Evolutionary conservation across 2,113 vertebrate genomes (phyloP).

Genomic region (Miniopterus natalensis): DNA sequence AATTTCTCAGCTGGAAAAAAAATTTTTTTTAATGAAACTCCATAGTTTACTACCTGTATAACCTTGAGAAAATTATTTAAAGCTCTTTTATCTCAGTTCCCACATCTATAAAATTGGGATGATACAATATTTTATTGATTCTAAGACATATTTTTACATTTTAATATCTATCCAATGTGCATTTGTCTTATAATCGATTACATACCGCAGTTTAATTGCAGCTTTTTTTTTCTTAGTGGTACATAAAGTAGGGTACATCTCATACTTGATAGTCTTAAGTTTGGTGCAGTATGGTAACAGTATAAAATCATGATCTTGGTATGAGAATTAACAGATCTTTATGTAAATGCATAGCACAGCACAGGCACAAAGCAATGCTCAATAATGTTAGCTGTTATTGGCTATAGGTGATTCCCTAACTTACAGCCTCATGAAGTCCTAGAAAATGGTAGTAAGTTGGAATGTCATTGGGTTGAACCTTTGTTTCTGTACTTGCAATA

Average conservation of each 20-base stretch:
- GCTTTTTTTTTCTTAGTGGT: conserved; percentile 26
- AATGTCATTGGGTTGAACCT: neutral
- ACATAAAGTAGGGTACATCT: neutral
- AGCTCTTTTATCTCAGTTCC: neutral
- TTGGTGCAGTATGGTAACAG: neutral
- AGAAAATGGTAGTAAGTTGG: neutral
- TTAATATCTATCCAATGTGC: conserved; percentile 16
- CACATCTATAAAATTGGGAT: neutral
- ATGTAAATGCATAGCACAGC: neutral
- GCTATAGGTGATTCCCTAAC: neutral
- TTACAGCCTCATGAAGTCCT: neutral
- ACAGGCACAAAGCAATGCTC: neutral
- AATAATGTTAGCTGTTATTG: neutral
- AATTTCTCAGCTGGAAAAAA: conserved; percentile 41
- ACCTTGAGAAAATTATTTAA: conserved; percentile 2
- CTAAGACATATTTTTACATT: neutral
- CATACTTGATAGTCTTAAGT: conserved; percentile 20
- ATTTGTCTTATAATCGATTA: neutral
- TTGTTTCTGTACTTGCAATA: neutral
- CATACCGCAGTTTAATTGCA: conserved; percentile 16
- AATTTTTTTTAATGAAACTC: neutral
- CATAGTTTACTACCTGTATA: neutral
- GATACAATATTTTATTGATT: neutral
- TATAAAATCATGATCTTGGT: conserved; percentile 5
- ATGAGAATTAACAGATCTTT: conserved; percentile 10